phyloP scores from a whole-genome alignment of 2,888 invertebrate species.

The Himalopsyche tibetana region DNA sequence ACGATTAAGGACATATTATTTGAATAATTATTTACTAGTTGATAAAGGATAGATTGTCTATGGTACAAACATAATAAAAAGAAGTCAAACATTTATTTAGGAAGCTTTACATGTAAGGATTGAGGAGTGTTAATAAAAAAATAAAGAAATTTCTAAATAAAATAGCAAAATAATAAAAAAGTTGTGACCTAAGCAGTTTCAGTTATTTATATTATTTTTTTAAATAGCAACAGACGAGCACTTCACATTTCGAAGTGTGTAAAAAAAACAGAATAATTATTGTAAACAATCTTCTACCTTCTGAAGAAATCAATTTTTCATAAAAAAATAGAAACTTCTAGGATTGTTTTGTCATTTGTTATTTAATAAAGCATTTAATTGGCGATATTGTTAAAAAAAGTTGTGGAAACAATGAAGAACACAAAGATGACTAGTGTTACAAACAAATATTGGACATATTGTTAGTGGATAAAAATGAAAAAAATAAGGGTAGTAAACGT shows the following conservation, averaged over 20 bases:
- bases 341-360: neutral
- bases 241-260: no score
- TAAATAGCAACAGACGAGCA: no score
- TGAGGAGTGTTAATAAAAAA: constrained; percentile 33
- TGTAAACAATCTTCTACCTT: neutral
- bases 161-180: neutral
- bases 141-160: constrained; percentile 32
- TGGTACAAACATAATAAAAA: no score
- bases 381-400: neutral
- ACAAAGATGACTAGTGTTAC: neutral
- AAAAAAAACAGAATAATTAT: no score
- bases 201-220: no score
- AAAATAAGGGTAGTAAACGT: neutral
- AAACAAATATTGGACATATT: constrained; percentile 15
- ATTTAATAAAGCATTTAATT: neutral
- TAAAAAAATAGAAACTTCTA: constrained; percentile 31
- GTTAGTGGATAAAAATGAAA: constrained; percentile 41
- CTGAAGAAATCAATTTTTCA: neutral
- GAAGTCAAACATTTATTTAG: no score
- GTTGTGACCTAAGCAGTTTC: neutral
- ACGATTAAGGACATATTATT: neutral
- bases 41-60: no score
- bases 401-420: neutral
- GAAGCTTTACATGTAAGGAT: neutral
- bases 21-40: no score